Evolutionary conservation across 2,888 invertebrate species (phyloP), one percentile per base, ranked within the genome.

Genomic region (Odontomyia ornata): DNA sequence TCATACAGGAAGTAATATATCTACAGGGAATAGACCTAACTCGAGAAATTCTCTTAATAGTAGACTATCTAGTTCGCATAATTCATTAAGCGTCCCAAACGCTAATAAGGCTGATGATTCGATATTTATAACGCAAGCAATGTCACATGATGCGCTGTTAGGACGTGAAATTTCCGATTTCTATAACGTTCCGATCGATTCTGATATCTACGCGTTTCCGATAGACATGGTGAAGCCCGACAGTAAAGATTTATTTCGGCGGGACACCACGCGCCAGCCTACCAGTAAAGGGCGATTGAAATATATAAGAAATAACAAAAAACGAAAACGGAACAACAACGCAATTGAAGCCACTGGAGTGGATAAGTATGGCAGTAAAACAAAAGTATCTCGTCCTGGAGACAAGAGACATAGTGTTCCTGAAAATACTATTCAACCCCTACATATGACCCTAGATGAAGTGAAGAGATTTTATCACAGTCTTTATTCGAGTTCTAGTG

Each of bases 151-250:
- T 83, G 93, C 94, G 1, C 88, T 95, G 47, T 89, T 91, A 79
- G 91, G 92, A n/a, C 91, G 92, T 79, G 93, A 93, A 83, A 94
- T 94, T 78, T 91, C 91, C 47, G 95, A 95, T 85, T 91, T 95
- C 89, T 95, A 95, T 85, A 95, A 94, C 87, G 95, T 95, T 78
- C 95, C 95, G 80, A 93, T 95, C 82, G 95, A 95, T 84, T 94
- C 95, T 82, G 95, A 95, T 85, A 93, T 95, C 81, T 95, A 95
- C 84, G 93, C 95, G 15, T 92, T 95, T 78, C 95, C 95, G 52
- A 91, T 95, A 79, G 95, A 95, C 85, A 93, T 93, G 86, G 91
- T 95, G 21, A 88, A 90, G 79, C 92, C 92, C 57, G 87, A 89
- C 80, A 77, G 71, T 25, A 77, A 75, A 5, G 57, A 47, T 3